A percentile compares a stretch with the other conserved stretches of the same genome.
phyloP scores from a whole-genome alignment of 1,140 invertebrate genomes.

The Lepidurus apus region DNA sequence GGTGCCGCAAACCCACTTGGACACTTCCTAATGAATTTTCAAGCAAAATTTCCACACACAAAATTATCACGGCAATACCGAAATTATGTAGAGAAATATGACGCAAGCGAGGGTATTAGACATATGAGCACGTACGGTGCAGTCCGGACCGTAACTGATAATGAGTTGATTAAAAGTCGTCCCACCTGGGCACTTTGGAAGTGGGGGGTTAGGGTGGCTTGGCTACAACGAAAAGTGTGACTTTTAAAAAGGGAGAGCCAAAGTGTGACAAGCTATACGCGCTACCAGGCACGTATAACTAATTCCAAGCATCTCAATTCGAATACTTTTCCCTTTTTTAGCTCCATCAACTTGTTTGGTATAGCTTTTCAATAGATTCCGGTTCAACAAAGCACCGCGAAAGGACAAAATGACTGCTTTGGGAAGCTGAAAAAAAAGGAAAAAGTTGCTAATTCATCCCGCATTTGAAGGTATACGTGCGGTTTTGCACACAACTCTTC shows the following conservation, averaged over 20 bases:
- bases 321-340: background rate
- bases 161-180: background rate
- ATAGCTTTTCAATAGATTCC: background rate
- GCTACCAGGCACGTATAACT: slow-evolving; percentile 10
- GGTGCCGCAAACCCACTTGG: slow-evolving; percentile 5
- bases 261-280: slow-evolving; percentile 13
- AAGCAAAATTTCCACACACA: background rate
- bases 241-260: background rate
- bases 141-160: slow-evolving; percentile 4
- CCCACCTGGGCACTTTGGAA: background rate
- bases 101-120: background rate
- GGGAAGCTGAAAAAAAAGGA: background rate
- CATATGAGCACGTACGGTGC: background rate
- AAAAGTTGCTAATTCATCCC: slow-evolving; percentile 5
- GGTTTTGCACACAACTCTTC: background rate
- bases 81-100: background rate
- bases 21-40: background rate
- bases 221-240: background rate
- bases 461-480: slow-evolving; percentile 5
- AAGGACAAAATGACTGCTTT: background rate
- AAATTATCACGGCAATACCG: background rate
- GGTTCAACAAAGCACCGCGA: background rate
- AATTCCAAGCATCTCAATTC: background rate
- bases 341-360: background rate
- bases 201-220: background rate